Evolutionary conservation across 2,888 invertebrate genomes (phyloP), one percentile per base, ranked within the genome.

Genomic region (Balanococcus diminutus): DNA sequence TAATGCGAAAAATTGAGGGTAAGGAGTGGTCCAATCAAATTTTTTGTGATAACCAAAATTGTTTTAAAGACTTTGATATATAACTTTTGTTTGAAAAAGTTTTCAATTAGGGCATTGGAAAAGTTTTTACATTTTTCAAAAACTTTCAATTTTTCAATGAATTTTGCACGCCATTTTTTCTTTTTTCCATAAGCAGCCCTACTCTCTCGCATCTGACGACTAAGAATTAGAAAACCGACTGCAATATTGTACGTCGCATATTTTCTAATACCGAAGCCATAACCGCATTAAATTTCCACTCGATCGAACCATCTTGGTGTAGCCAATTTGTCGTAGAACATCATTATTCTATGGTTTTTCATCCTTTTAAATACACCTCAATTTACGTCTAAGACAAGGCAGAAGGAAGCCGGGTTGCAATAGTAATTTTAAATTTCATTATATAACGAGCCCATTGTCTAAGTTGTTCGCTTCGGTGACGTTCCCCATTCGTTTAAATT

Each of bases 391-490:
- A 51, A 51, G 19, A 51, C 51, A 51, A 51, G 51, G 3, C 3
- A 51, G 51, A 36, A n/a, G 51, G 4, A 19, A 6, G 19, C 51
- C n/a, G 8, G 61, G 61, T 67, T 67, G 61, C 11, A 67, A 28
- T 67, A 67, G 25, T 67, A 67, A 28, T 67, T 67, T 67, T 25
- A 28, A 67, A 67, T 67, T 67, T 67, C 61, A 67, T 67, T 67
- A 67, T 67, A 14, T 67, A 67, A 67, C 61, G 61, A 67, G 61
- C 61, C 28, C 61, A 67, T 67, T 67, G 61, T 67, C 61, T 67
- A 25, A 67, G 22, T 67, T 67, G 28, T 28, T 67, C 61, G 61
- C 28, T 67, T 28, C 61, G 61, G 25, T 22, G 28, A 22, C 25
- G 61, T 67, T 67, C 9, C 25, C 22, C 28, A 67, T 67, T 28